Conservation (phyloP, 2,888 invertebrate species). For the Resseliella maxima region DNA sequence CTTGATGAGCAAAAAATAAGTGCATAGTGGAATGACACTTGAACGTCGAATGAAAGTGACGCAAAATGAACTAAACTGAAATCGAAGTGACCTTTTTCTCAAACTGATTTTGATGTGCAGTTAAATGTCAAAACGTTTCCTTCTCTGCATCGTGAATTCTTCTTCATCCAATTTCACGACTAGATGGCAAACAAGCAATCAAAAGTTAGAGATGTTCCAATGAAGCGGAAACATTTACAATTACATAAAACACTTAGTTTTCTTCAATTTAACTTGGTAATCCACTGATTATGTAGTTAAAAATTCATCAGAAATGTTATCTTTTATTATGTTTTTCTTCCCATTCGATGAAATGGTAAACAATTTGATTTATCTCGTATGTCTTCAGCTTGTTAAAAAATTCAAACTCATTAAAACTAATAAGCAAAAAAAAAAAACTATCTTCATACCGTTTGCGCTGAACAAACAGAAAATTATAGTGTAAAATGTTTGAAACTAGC, state of each 20-base stretch:
- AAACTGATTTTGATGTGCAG: neutral
- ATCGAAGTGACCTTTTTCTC: slow-evolving; percentile 54
- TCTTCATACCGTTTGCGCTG: neutral
- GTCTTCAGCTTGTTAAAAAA: neutral
- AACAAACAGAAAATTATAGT: slow-evolving; percentile 13
- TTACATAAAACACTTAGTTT: neutral
- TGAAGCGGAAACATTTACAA: no score
- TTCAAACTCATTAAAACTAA: neutral
- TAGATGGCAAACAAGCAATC: neutral
- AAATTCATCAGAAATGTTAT: neutral
- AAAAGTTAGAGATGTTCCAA: neutral
- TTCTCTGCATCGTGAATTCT: neutral
- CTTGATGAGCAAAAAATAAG: neutral
- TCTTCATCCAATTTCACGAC: no score
- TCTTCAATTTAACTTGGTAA: neutral
- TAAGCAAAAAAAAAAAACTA: neutral
- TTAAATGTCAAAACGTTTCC: neutral
- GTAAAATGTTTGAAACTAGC: neutral
- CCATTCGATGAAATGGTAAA: no score
- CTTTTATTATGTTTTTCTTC: no score
- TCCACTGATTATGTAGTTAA: neutral
- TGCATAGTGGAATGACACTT: slow-evolving; percentile 55
- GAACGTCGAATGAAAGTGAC: neutral
- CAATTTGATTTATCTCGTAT: neutral
- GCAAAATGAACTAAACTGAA: neutral